A percentile compares a stretch with the other conserved stretches of the same genome.
phyloP scores from a whole-genome alignment of 92 coral and sea anemone genomes.

The Porites evermanni region DNA sequence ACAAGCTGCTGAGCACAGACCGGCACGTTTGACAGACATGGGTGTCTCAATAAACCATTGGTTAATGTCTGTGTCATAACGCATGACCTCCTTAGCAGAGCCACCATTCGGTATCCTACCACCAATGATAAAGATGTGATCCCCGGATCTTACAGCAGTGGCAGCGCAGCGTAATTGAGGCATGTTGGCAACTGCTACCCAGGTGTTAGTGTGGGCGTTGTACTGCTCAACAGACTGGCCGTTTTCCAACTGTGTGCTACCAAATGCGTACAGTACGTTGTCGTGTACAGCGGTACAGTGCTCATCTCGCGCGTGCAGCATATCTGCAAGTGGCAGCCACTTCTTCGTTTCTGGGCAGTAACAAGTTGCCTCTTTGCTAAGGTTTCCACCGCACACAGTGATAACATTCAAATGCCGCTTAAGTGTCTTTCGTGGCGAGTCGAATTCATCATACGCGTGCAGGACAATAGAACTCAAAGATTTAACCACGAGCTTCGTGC shows the following conservation, averaged over 20 bases:
- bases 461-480: constrained; percentile 68
- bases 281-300: constrained; percentile 72
- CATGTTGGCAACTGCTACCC: constrained; percentile 68
- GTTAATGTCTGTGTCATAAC: constrained; percentile 71
- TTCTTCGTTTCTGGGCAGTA: constrained; percentile 63
- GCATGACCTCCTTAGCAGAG: constrained; percentile 72
- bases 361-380: constrained; percentile 78
- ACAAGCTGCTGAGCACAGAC: constrained; percentile 64
- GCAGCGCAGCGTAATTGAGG: constrained; percentile 74
- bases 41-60: constrained; percentile 73
- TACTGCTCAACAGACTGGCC: constrained; percentile 75
- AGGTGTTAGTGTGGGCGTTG: constrained; percentile 64
- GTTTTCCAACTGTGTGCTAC: constrained; percentile 62
- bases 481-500: constrained; percentile 72
- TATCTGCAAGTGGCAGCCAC: constrained; percentile 71
- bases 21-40: constrained; percentile 68
- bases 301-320: constrained; percentile 64
- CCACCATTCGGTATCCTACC: constrained; percentile 75
- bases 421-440: constrained; percentile 52
- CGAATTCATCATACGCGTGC: constrained; percentile 48
- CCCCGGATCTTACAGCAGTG: constrained; percentile 65
- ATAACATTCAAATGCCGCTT: constrained; percentile 65
- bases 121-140: constrained; percentile 75
- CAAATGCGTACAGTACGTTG: constrained; percentile 72
- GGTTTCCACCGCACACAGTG: constrained; percentile 79